Conservation (phyloP, 2,797 vertebrate genomes). For the Neostethus bicornis region DNA sequence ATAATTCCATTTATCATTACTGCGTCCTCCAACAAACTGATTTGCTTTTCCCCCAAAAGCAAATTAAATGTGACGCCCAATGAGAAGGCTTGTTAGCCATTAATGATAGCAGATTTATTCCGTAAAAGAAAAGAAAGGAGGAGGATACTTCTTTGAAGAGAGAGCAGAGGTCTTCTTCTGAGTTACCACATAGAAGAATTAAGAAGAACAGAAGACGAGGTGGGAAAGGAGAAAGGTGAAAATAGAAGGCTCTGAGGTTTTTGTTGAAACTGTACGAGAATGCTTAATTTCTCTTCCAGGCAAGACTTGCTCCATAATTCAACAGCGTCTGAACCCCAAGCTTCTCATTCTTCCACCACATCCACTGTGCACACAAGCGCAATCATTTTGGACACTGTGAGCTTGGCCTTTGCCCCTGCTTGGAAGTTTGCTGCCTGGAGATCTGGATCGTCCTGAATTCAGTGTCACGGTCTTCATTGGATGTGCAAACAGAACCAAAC, state of each 20-base stretch:
- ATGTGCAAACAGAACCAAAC: constrained; percentile 36
- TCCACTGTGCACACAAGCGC: constrained; percentile 15
- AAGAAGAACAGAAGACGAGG: constrained; percentile 33
- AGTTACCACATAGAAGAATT: constrained; percentile 37
- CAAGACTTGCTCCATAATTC: constrained; percentile 61
- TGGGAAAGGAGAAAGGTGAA: constrained; percentile 38
- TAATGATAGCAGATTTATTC: constrained; percentile 37
- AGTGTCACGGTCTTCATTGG: constrained; percentile 28
- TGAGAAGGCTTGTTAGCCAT: constrained; percentile 46
- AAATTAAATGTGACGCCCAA: constrained; percentile 59
- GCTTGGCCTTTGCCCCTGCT: constrained; percentile 57
- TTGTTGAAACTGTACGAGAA: constrained; percentile 36
- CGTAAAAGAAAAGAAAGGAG: constrained; percentile 25
- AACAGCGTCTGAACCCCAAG: constrained; percentile 43
- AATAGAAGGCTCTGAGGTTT: constrained; percentile 32
- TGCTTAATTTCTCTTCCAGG: constrained; percentile 47
- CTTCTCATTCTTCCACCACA: constrained; percentile 31
- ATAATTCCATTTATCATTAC: constrained; percentile 63
- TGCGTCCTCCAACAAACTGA: constrained; percentile 43
- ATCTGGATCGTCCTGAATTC: constrained; percentile 46
- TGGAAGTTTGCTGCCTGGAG: constrained; percentile 38
- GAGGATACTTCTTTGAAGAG: constrained; percentile 45
- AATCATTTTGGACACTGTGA: constrained; percentile 23
- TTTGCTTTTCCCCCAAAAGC: constrained; percentile 33
- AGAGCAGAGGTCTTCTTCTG: constrained; percentile 41